These are phyloP conservation scores for Anoura caudifer DNA, from an alignment of 2,113 vertebrate species.

Conservation along the genomic window DNA sequence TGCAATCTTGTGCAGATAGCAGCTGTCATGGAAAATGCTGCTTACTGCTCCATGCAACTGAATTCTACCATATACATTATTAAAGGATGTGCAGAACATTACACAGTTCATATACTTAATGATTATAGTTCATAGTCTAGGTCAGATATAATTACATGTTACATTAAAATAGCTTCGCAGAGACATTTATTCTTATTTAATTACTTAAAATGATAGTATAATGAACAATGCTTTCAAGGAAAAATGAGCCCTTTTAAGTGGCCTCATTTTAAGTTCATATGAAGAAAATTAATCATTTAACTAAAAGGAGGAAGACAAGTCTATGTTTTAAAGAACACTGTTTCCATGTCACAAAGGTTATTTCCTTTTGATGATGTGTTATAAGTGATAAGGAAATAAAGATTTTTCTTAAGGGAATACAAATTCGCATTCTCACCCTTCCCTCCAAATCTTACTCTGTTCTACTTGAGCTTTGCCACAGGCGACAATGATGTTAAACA, in stretches of 20 bases:
- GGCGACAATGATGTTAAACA: not conserved
- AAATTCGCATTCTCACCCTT: not conserved
- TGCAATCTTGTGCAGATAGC: slow-evolving; percentile 20
- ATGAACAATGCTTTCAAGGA: slow-evolving; percentile 83
- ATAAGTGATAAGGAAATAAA: not conserved
- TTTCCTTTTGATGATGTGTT: not conserved
- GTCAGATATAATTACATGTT: slow-evolving; percentile 96
- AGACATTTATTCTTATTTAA: slow-evolving; percentile 94
- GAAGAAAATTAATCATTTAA: slow-evolving; percentile 84
- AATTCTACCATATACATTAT: slow-evolving; percentile 89
- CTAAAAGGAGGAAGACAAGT: slow-evolving; percentile 72
- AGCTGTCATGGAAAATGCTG: slow-evolving; percentile 70
- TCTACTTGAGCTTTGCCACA: not conserved
- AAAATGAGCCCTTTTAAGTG: slow-evolving; percentile 82
- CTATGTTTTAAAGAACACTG: slow-evolving; percentile 70
- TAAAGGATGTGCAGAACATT: slow-evolving; percentile 85
- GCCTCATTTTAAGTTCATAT: slow-evolving; percentile 86
- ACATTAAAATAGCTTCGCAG: slow-evolving; percentile 89
- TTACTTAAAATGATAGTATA: slow-evolving; percentile 94
- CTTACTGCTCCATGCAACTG: slow-evolving; percentile 74
- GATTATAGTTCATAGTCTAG: slow-evolving; percentile 91
- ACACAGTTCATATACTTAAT: slow-evolving; percentile 94
- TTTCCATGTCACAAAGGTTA: slow-evolving; percentile 45
- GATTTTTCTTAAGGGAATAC: accelerated
- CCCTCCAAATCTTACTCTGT: not conserved